Base-by-base conservation (phyloP, 2,113 vertebrate species). In the Nannobrachium achirus region DNA sequence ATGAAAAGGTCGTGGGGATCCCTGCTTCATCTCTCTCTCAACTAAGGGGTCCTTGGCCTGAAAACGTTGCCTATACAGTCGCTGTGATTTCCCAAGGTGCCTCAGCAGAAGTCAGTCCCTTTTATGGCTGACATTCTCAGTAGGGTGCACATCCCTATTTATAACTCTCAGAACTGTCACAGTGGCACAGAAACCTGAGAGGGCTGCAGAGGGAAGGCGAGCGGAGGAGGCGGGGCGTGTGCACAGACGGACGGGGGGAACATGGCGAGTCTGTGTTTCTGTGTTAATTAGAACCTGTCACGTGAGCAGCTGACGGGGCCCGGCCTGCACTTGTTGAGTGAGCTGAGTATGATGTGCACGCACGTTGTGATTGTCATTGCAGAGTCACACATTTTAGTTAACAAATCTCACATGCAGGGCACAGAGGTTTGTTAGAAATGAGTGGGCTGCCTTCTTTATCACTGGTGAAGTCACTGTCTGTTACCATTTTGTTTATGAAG, bases 41-140 rank as follows among this genome's bases (percentile, higher is more conserved):
- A n/a, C n/a, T n/a, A n/a, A n/a, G n/a, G n/a, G n/a, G n/a, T n/a
- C n/a, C n/a, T n/a, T n/a, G n/a, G n/a, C n/a, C n/a, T n/a, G n/a
- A n/a, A n/a, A n/a, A n/a, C n/a, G n/a, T n/a, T n/a, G n/a, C n/a
- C 33, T 45, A 51, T 39, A 25, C n/a, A 59, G 52, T 44, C 50
- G 10, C 59, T 6, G 48, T 4, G 33, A n/a, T 10, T 15, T 76
- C 83, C 60, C 59, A 51, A 74, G 78, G 67, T 80, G 70, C 65
- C 75, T 69, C 49, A 8, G 53, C 76, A 75, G 78, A 63, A 69
- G 61, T 73, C 74, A 64, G 73, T 40, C 75, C 89, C 89, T 89
- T 91, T 89, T 89, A 89, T 85, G 88, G 89, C 75, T 56, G 70
- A 83, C 79, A 73, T 84, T 86, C 85, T 85, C 82, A 52, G 69